Evolutionary conservation across 1,140 invertebrate genomes (phyloP), one percentile per base, ranked within the genome.

Genomic region (Drosophila carrolli): DNA sequence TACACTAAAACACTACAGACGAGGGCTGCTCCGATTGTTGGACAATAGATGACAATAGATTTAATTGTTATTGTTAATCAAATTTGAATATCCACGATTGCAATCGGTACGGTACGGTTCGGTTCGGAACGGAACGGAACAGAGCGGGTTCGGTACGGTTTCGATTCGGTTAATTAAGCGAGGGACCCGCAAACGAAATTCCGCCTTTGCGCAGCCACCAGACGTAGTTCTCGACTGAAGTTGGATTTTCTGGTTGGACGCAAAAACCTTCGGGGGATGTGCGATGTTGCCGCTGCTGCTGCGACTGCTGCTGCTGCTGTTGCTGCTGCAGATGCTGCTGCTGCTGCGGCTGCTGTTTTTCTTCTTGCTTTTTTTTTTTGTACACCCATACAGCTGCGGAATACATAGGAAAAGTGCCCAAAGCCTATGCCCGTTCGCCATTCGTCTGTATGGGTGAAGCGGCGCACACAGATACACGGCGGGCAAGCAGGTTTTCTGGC

Each of bases 141-240:
- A 10, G 44, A 47, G 16, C 44, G 44, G 48, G 56, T 60, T 66
- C 63, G 62, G 57, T 66, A 62, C 58, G 63, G 56, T 66, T 67
- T 61, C 67, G 63, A 68, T 76, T 79, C 71, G 74, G 79, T 80
- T 71, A 62, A 47, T 70, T 78, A 78, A 78, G 71, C 70, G 74
- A 84, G 81, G 82, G 77, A 90, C 90, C 90, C 90, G 90, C 83
- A 91, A 91, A 75, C 76, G 78, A 91, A 82, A 82, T 81, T 85
- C 70, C 86, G 83, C 86, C 90, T 91, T 91, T 85, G 90, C 89
- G 88, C 83, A 91, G 90, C 81, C 83, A 91, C 86, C 65, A 91
- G 90, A 91, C 83, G 90, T 91, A 91, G 83, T 91, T 91, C 88
- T 91, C 90, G 86, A 91, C 86, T 91, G 90, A 91, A 91, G 65